These are phyloP conservation scores for Caenorhabditis panamensis DNA, from an alignment of 2,888 invertebrate species.

Conservation along the genomic window DNA sequence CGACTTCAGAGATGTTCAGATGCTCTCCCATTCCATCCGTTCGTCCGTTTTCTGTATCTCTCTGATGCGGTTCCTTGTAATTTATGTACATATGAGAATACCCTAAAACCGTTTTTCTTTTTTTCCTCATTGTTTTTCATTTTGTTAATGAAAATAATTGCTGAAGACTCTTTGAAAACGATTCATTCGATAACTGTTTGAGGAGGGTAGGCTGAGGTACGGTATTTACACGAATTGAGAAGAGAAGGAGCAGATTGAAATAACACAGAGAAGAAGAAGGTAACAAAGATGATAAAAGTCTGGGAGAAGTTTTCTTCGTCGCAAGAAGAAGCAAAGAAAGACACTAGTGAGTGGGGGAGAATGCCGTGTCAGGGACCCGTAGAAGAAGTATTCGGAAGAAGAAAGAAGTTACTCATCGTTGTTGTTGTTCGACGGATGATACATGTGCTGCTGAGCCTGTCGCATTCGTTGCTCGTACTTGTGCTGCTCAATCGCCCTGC, in stretches of 20 bases:
- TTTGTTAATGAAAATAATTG: conserved; percentile 33
- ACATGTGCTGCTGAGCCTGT: conserved; percentile 80
- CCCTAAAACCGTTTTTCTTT: background rate
- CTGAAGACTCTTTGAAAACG: conserved; percentile 4
- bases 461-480: conserved; percentile 68
- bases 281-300: conserved; percentile 9
- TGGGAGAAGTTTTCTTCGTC: conserved; percentile 55
- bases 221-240: conserved; percentile 43
- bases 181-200: conserved; percentile 17
- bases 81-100: conserved; percentile 43
- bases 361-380: conserved; percentile 41
- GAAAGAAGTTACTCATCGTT: conserved; percentile 22
- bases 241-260: background rate
- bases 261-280: background rate
- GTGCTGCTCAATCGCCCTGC: conserved; percentile 57
- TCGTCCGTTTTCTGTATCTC: background rate
- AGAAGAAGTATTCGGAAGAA: conserved; percentile 3
- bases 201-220: conserved; percentile 34
- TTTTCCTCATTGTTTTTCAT: conserved; percentile 39
- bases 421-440: conserved; percentile 68
- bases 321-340: conserved; percentile 53
- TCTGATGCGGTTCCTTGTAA: conserved; percentile 23
- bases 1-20: conserved; percentile 5
- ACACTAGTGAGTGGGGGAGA: conserved; percentile 2
- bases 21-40: background rate